phyloP scores from a whole-genome alignment of 2,113 vertebrate genomes.

The Xenopus tropicalis region DNA sequence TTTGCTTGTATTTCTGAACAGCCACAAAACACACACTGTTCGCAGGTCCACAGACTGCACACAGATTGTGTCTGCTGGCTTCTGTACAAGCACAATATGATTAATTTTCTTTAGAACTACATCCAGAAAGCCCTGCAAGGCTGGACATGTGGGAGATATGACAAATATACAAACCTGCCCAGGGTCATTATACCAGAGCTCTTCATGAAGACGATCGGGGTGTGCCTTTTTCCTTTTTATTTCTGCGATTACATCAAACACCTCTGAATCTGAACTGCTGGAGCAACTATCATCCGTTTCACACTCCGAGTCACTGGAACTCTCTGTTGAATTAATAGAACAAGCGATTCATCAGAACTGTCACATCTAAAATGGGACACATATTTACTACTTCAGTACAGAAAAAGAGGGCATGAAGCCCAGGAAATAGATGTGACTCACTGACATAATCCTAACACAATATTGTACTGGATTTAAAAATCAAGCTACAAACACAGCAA shows the following conservation, averaged over 20 bases:
- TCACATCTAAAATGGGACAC: conserved; percentile 12
- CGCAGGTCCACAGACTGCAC: no score
- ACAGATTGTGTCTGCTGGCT: no score
- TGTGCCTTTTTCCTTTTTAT: conserved; percentile 97
- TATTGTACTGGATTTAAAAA: neutral
- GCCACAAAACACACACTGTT: no score
- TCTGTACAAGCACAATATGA: neutral
- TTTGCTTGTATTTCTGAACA: no score
- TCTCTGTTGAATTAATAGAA: conserved; percentile 60
- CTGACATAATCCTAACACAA: neutral
- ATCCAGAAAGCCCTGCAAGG: neutral
- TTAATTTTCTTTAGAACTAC: neutral
- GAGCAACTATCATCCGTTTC: conserved; percentile 89
- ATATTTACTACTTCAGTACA: conserved; percentile 14
- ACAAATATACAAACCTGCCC: conserved; percentile 80
- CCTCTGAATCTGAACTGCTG: conserved; percentile 89
- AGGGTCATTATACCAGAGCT: conserved; percentile 97
- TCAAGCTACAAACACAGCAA: neutral
- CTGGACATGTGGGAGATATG: neutral
- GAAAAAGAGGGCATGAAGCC: neutral
- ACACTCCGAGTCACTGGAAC: conserved; percentile 89
- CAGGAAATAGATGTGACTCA: conserved; percentile 3
- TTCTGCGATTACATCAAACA: conserved; percentile 96
- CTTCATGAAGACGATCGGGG: conserved; percentile 92
- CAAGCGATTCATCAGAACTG: conserved; percentile 7